Base-by-base conservation (phyloP, 2,888 invertebrate species). In the Mimachlamys varia region DNA sequence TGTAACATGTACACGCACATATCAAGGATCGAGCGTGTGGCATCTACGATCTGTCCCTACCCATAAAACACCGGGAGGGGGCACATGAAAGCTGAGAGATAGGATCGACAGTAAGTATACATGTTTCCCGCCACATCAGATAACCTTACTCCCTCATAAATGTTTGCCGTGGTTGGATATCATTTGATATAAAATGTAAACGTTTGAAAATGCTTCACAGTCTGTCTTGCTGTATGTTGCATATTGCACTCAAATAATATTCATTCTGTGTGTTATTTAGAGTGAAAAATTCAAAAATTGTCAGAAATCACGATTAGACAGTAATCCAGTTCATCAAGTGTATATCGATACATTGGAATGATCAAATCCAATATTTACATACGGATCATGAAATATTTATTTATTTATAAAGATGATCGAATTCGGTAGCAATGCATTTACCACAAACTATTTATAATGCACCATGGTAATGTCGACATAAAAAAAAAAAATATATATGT, bases 11-110 rank as follows among this genome's bases (percentile, higher is more conserved):
- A 76, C 15, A 33, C 33, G 33, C 10, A 33, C 33, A 76, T 76
- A 76, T 76, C 33, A 76, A 19, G 27, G 76, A 76, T 76, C 76
- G 33, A 76, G 76, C 76, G 76, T 76, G 76, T 76, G 76, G 76
- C 76, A 76, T 76, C 76, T 76, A 76, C 76, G 76, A 76, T 76
- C 76, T 76, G 76, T 76, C 76, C 76, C 76, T 33, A 76, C 76
- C 76, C 76, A 33, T 76, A 76, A 76, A 76, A 76, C 76, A 33
- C 27, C 76, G 33, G 76, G 76, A 76, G 76, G 76, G 27, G 76
- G 27, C 76, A 76, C 76, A 76, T 76, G 76, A 76, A 76, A 76
- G 76, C 27, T 10, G 13, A 76, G 12, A 76, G 76, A 76, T 76
- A 76, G 76, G 12, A 76, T 76, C 76, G 76, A 76, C 76, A 76